Conservation (phyloP, 2,888 invertebrate genomes). For the Stramonita haemastoma region DNA sequence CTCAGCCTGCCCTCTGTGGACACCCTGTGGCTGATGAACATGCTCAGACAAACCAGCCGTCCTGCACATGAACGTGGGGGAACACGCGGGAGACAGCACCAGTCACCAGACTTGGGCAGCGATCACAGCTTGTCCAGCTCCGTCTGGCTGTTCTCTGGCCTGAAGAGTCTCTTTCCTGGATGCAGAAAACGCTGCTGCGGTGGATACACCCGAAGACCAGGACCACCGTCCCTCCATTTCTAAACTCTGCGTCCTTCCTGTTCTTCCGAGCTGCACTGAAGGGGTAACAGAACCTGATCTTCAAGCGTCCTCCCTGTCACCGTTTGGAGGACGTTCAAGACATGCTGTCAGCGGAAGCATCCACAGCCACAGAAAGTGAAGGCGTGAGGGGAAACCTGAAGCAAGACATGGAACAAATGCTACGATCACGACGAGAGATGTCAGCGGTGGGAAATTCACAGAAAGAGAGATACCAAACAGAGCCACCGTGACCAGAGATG, state of each 20-base stretch:
- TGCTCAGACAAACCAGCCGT: not conserved
- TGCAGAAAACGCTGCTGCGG: not conserved
- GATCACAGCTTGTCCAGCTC: not conserved
- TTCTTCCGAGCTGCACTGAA: not conserved
- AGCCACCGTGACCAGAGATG: too few species aligned
- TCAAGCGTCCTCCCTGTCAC: not conserved
- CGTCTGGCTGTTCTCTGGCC: conserved; percentile 23
- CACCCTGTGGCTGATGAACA: conserved; percentile 25
- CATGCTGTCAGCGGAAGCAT: too few species aligned
- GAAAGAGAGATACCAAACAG: too few species aligned
- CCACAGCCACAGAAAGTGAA: not conserved
- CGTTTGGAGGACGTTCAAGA: too few species aligned
- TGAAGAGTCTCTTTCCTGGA: conserved; percentile 32
- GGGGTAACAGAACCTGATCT: not conserved
- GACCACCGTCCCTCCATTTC: not conserved
- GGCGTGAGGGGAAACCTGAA: not conserved
- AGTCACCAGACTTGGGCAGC: not conserved
- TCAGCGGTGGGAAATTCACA: too few species aligned
- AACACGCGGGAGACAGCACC: too few species aligned
- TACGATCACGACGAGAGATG: too few species aligned
- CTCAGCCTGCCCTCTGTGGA: conserved; percentile 26
- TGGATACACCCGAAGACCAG: not conserved
- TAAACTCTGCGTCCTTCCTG: not conserved
- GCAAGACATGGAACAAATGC: too few species aligned
- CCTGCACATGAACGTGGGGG: not conserved